A percentile compares a stretch with the other conserved stretches of the same genome.
These are phyloP conservation scores for Distichodus sexfasciatus DNA, from an alignment of 2,797 vertebrate genomes.

Conservation along the genomic window DNA sequence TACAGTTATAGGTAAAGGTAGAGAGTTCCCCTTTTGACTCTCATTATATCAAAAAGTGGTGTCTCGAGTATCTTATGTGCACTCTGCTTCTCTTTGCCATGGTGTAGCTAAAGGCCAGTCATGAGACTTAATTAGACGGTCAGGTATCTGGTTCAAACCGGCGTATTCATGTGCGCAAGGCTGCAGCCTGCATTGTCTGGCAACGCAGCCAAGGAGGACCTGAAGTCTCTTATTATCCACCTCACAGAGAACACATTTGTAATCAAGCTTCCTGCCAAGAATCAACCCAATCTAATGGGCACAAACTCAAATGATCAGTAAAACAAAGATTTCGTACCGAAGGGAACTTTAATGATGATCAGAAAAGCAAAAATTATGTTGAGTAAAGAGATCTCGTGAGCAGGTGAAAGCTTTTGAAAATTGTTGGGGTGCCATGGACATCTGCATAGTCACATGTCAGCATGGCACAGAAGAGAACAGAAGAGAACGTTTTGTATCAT, in stretches of 20 bases:
- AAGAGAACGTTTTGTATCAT: not conserved
- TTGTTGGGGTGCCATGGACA: not conserved
- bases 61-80: too few species aligned
- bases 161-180: constrained; percentile 13
- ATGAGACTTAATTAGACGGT: not conserved
- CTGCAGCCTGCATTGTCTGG: constrained; percentile 28
- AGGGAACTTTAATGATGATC: too few species aligned
- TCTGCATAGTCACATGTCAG: not conserved
- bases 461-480: not conserved
- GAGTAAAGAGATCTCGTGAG: not conserved
- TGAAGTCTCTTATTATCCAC: constrained; percentile 34
- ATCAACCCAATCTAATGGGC: constrained; percentile 22
- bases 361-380: not conserved
- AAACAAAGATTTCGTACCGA: constrained; percentile 1
- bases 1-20: not conserved
- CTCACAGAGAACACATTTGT: constrained; percentile 17
- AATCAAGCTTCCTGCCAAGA: constrained; percentile 15
- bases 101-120: not conserved
- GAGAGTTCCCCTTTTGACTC: too few species aligned
- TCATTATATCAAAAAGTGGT: too few species aligned
- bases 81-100: not conserved
- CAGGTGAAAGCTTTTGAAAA: not conserved
- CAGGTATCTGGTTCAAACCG: constrained; percentile 8
- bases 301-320: constrained; percentile 1
- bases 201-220: constrained; percentile 26